These are phyloP conservation scores for Hemiscyllium ocellatum DNA, from an alignment of 2,113 vertebrate genomes.

Conservation along the genomic window DNA sequence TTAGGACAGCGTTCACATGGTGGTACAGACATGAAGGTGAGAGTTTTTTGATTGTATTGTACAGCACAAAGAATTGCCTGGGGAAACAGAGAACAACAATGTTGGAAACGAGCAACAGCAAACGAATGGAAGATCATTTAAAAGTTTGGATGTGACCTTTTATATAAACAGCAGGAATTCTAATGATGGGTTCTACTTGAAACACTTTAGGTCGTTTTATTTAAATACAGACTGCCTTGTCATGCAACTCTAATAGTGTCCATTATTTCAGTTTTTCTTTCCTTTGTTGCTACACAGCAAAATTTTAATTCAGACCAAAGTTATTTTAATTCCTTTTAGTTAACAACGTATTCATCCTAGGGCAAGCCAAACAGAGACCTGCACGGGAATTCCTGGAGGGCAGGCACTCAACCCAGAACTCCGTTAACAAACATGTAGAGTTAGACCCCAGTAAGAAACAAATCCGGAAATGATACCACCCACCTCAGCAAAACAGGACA, in stretches of 20 bases:
- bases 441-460: too few relatives aligned
- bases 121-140: neutral
- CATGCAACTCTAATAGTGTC: neutral
- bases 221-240: neutral
- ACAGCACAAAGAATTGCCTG: neutral
- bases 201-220: neutral
- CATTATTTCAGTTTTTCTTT: neutral
- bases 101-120: neutral
- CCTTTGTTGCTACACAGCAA: neutral
- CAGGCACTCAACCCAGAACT: too few relatives aligned
- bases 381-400: too few relatives aligned
- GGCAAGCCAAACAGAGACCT: too few relatives aligned
- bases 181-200: neutral
- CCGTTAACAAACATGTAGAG: too few relatives aligned
- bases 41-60: neutral
- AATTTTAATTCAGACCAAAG: neutral
- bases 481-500: too few relatives aligned
- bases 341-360: too few relatives aligned
- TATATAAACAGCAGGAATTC: neutral
- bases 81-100: neutral
- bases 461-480: too few relatives aligned
- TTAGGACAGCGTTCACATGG: slow-evolving; percentile 79
- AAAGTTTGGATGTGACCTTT: neutral
- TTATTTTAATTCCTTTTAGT: neutral
- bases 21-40: slow-evolving; percentile 86